Evolutionary conservation across 1,140 invertebrate genomes (phyloP).

Genomic region (Pogonomyrmex californicus): DNA sequence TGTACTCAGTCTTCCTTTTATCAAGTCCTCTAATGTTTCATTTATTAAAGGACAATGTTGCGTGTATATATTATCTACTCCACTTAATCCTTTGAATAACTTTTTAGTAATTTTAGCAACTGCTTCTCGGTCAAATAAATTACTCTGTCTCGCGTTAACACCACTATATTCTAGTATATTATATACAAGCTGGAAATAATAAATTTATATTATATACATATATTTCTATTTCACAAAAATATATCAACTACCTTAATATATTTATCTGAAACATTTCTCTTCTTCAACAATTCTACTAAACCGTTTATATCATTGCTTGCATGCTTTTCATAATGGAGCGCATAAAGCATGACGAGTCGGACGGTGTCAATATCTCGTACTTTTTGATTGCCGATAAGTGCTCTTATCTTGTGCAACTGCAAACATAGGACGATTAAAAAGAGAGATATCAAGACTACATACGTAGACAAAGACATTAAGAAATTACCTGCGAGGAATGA

Average conservation of each 20-base stretch:
- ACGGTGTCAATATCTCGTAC: slow-evolving; percentile 94
- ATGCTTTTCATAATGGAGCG: slow-evolving; percentile 96
- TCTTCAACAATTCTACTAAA: slow-evolving; percentile 92
- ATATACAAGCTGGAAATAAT: slow-evolving; percentile 88
- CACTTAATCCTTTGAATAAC: slow-evolving; percentile 95
- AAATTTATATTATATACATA: slow-evolving; percentile 20
- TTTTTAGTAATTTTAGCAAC: slow-evolving; percentile 97
- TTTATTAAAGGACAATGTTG: slow-evolving; percentile 96
- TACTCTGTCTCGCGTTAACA: slow-evolving; percentile 91
- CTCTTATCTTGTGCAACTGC: slow-evolving; percentile 90
- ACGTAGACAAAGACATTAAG: slow-evolving; percentile 2
- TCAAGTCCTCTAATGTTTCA: slow-evolving; percentile 95
- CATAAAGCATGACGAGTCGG: slow-evolving; percentile 97
- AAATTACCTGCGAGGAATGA: slow-evolving; percentile 93
- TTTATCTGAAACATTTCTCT: slow-evolving; percentile 89
- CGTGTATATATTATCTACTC: slow-evolving; percentile 99
- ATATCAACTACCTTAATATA: slow-evolving; percentile 85
- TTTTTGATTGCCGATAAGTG: slow-evolving; percentile 90
- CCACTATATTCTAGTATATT: slow-evolving; percentile 94
- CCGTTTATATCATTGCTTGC: slow-evolving; percentile 94
- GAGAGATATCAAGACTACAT: neutral
- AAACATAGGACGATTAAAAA: slow-evolving; percentile 69
- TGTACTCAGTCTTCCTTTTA: slow-evolving; percentile 95
- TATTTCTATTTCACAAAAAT: neutral
- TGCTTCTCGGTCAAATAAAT: slow-evolving; percentile 94